phyloP scores from a whole-genome alignment of 2,113 vertebrate genomes.

The Glaucomys volans region DNA sequence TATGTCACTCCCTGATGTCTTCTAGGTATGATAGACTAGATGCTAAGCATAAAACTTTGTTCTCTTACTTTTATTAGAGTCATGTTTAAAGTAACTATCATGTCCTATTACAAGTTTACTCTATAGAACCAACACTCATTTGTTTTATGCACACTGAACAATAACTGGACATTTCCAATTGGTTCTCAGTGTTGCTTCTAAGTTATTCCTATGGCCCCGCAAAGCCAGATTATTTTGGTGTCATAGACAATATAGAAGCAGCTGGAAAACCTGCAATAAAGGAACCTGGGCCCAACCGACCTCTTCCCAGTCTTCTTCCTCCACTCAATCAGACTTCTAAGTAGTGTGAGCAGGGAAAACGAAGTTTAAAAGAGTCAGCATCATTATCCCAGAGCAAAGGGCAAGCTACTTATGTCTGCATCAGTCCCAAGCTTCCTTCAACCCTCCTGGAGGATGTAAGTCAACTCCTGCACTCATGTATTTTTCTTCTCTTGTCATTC shows the following conservation, averaged over 20 bases:
- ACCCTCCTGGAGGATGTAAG: constrained; percentile 70
- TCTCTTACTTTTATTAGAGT: neutral
- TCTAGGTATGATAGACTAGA: neutral
- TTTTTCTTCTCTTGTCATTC: constrained; percentile 48
- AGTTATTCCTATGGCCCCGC: neutral
- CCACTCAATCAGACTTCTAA: constrained; percentile 32
- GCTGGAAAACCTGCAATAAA: neutral
- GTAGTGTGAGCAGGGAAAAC: constrained; percentile 54
- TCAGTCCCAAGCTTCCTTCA: constrained; percentile 73
- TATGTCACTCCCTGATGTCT: neutral
- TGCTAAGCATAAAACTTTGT: neutral
- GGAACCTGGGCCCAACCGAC: neutral
- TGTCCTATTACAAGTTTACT: neutral
- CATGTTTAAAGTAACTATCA: neutral
- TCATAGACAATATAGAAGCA: neutral
- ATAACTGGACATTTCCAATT: neutral
- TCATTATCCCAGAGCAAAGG: constrained; percentile 68
- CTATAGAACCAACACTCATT: neutral
- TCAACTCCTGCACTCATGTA: constrained; percentile 70
- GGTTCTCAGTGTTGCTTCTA: neutral
- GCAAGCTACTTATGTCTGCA: constrained; percentile 78
- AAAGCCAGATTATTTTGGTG: neutral
- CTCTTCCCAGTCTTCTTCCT: constrained; percentile 46
- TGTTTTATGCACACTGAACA: neutral
- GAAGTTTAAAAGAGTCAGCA: neutral